phyloP scores from a whole-genome alignment of 2,113 vertebrate species.

The Coregonus clupeaformis region DNA sequence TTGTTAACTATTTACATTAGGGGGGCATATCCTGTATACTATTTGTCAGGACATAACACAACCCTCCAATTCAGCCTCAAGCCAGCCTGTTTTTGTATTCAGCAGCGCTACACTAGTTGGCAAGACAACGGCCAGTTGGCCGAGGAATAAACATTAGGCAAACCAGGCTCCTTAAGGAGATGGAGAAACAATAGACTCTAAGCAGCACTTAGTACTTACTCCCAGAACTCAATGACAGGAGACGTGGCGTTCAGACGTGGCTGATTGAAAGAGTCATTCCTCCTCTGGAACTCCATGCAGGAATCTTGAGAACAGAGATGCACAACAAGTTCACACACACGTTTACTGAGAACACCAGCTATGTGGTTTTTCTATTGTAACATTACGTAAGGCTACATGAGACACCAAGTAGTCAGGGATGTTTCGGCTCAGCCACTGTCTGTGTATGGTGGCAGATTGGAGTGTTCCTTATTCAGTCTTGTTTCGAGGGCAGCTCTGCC shows the following conservation, averaged over 20 bases:
- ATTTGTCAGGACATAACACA: background rate
- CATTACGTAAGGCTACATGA: conserved; percentile 13
- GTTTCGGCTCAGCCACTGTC: too few species aligned
- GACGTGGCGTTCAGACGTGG: conserved; percentile 70
- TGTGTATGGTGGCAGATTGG: too few species aligned
- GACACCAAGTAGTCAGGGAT: background rate
- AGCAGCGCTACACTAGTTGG: background rate
- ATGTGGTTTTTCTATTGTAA: background rate
- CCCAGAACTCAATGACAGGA: conserved; percentile 81
- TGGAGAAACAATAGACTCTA: conserved; percentile 43
- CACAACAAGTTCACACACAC: background rate
- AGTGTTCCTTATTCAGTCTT: too few species aligned
- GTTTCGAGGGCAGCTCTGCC: too few species aligned
- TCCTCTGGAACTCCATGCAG: conserved; percentile 75
- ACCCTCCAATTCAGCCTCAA: background rate
- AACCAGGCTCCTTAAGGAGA: conserved; percentile 77
- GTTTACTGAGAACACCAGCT: too few species aligned
- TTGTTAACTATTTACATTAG: background rate
- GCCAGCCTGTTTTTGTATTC: background rate
- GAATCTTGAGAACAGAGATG: conserved; percentile 67
- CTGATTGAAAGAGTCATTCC: conserved; percentile 67
- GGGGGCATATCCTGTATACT: background rate
- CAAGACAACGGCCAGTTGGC: background rate
- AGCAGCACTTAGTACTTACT: conserved; percentile 61
- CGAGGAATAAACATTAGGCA: conserved; percentile 49